These are phyloP conservation scores for Paratrypauchen microcephalus DNA, from an alignment of 2,797 vertebrate genomes.

Conservation along the genomic window DNA sequence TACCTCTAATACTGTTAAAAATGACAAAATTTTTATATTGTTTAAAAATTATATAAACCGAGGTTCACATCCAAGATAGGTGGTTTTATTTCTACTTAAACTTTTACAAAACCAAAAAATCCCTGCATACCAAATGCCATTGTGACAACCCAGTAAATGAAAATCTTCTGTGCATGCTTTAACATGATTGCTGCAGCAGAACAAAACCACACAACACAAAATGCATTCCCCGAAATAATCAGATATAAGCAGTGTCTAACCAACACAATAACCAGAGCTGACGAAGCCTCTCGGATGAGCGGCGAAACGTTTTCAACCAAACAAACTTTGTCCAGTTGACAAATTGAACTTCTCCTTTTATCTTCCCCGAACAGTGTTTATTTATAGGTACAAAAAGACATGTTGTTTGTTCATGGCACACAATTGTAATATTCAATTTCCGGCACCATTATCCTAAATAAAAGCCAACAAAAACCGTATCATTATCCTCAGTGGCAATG, in stretches of 20 bases:
- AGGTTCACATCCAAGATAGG: background rate
- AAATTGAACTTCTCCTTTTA: too few species aligned
- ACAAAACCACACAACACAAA: background rate
- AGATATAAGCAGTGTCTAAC: too few species aligned
- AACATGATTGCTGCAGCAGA: background rate
- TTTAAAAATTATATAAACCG: too few species aligned
- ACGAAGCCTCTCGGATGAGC: too few species aligned
- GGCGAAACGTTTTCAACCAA: too few species aligned
- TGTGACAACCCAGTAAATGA: background rate
- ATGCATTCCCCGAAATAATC: background rate
- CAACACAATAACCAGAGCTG: too few species aligned
- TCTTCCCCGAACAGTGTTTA: too few species aligned
- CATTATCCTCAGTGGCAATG: conserved; percentile 40
- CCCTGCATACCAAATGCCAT: background rate
- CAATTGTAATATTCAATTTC: background rate
- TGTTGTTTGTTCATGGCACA: background rate
- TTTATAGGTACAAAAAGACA: background rate
- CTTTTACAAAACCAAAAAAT: background rate
- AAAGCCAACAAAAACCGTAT: conserved; percentile 49
- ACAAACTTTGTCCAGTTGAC: too few species aligned
- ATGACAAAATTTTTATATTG: too few species aligned
- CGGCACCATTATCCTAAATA: conserved; percentile 25
- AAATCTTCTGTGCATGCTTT: background rate
- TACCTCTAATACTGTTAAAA: too few species aligned
- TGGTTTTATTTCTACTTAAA: too few species aligned